These are phyloP conservation scores for Achatina immaculata DNA, from an alignment of 1,140 invertebrate genomes.

Conservation along the genomic window DNA sequence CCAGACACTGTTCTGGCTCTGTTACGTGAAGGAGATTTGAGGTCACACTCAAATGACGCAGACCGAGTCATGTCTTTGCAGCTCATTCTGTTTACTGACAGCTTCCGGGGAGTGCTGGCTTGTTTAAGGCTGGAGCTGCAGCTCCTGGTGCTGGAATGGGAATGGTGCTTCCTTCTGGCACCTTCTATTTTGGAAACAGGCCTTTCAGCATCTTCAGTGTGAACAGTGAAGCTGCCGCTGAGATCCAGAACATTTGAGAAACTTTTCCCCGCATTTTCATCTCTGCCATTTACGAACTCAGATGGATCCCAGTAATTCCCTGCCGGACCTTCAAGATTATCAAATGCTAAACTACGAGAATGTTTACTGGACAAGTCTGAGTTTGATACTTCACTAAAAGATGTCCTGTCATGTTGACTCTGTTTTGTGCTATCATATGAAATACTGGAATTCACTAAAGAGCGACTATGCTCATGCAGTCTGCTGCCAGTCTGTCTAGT, in stretches of 20 bases:
- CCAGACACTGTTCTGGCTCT: slow-evolving; percentile 58
- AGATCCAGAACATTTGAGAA: background rate
- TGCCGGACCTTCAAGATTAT: background rate
- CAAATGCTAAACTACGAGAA: too few species aligned
- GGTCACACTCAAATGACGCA: slow-evolving; percentile 61
- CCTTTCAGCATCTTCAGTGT: background rate
- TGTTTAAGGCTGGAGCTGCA: slow-evolving; percentile 4
- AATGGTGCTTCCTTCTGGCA: background rate
- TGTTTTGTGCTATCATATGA: too few species aligned
- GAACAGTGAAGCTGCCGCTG: background rate
- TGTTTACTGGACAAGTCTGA: too few species aligned
- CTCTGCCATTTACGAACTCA: background rate
- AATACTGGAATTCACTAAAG: too few species aligned
- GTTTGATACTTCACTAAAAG: too few species aligned
- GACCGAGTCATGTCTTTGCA: slow-evolving; percentile 59
- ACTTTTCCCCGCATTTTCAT: too few species aligned
- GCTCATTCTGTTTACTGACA: slow-evolving; percentile 50
- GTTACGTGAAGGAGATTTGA: slow-evolving; percentile 59
- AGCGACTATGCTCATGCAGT: background rate
- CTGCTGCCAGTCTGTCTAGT: background rate
- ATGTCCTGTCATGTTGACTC: too few species aligned
- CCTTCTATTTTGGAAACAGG: background rate
- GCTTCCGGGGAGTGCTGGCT: slow-evolving; percentile 37
- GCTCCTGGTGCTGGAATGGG: background rate
- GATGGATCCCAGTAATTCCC: background rate